Evolutionary conservation across 2,113 vertebrate species (phyloP), one percentile per base, ranked within the genome.

Genomic region (Sula dactylatra): DNA sequence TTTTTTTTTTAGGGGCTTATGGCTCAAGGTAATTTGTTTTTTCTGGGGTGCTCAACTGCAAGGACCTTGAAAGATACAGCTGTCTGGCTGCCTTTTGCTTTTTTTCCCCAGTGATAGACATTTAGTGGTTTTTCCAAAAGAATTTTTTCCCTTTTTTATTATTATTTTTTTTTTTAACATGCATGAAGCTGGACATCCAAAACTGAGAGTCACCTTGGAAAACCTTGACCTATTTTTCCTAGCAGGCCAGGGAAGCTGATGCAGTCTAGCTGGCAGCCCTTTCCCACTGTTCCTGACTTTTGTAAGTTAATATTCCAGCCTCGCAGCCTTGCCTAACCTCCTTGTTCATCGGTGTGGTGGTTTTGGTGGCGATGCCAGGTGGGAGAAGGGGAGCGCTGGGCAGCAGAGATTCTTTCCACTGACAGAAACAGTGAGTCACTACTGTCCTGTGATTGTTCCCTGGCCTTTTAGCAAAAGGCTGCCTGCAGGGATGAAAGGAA

Each of bases 331-430:
- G 72, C 42, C 29, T 86, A 91, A 96, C 72, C 92, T 94, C 86
- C 77, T 76, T 18, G 50, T 27, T 71, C 9, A 3, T 90, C 16
- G 71, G 59, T 94, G 90, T 45, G 74, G 93, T 94, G 93, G 93
- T 93, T 96, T 97, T 88, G 86, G 86, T 94, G 91, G 71, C 0
- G 7, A 66, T 97, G 94, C 96, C 97, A 97, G 91, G 95, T 96
- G 95, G 89, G 94, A 97, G 84, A 95, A 95, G 87, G 95, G 65
- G 67, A 95, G 86, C 80, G 36, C 67, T 92, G 82, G 86, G 88
- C 82, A 94, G 77, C 70, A 76, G 82, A 90, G 90, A 94, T 97
- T 97, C 82, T 96, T 93, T 97, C 97, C 88, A 10, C 80, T 85
- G 84, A 94, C 92, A 94, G 85, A 88, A 94, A 90, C 52, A 76